Conservation (phyloP, 2,888 invertebrate species). For the Melanophora roralis region DNA sequence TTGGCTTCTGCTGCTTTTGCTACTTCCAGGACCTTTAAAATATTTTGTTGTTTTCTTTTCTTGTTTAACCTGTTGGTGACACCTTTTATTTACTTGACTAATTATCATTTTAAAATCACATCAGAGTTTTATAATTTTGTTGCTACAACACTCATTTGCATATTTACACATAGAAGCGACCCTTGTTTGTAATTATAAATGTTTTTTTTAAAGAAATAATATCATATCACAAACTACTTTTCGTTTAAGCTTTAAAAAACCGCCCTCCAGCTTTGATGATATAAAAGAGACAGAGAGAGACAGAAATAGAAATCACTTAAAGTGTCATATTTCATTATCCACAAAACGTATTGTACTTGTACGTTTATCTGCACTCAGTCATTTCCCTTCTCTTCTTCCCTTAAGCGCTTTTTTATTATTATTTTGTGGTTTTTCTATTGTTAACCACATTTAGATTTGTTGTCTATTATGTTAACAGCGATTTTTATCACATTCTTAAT, state of each 20-base stretch:
- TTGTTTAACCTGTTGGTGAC: slow-evolving; percentile 56
- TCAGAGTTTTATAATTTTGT: slow-evolving; percentile 13
- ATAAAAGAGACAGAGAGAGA: neutral
- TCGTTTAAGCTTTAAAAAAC: neutral
- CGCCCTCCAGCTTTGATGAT: neutral
- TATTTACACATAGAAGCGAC: slow-evolving; percentile 24
- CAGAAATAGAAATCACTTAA: slow-evolving; percentile 49
- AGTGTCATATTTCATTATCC: slow-evolving; percentile 55
- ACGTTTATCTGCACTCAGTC: neutral
- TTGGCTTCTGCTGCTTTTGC: slow-evolving; percentile 39
- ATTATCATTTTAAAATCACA: slow-evolving; percentile 49
- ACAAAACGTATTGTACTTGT: neutral
- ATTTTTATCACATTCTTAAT: slow-evolving; percentile 36
- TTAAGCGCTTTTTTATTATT: slow-evolving; percentile 27
- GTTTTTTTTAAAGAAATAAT: neutral
- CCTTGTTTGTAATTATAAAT: slow-evolving; percentile 53
- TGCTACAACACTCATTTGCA: slow-evolving; percentile 36
- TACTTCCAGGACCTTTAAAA: slow-evolving; percentile 2
- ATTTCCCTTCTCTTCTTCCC: neutral
- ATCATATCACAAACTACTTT: slow-evolving; percentile 8
- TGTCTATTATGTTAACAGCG: slow-evolving; percentile 61
- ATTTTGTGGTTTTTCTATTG: slow-evolving; percentile 67
- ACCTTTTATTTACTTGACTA: slow-evolving; percentile 50
- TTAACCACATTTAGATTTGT: slow-evolving; percentile 63
- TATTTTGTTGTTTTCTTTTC: slow-evolving; percentile 9